A percentile compares a stretch with the other conserved stretches of the same genome.
phyloP scores from a whole-genome alignment of 1,140 invertebrate species.

The Heliconius eleuchia region DNA sequence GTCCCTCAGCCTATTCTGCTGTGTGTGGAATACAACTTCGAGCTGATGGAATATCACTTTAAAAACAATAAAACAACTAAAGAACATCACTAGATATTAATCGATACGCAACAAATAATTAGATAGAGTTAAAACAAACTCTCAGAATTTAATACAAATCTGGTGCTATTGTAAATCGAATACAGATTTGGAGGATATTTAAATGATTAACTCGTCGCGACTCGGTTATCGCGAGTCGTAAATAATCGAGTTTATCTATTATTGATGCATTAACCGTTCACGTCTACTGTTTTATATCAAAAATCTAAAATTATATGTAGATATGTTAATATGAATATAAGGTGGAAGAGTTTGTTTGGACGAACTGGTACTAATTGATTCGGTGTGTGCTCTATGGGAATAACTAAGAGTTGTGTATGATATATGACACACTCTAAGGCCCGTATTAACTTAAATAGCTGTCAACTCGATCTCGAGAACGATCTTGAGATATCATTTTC shows the following conservation, averaged over 20 bases:
- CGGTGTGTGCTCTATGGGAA: too few species aligned
- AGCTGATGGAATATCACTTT: background rate
- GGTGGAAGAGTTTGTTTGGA: background rate
- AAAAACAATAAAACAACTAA: too few species aligned
- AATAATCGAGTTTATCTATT: background rate
- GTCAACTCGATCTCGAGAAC: too few species aligned
- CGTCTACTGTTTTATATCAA: constrained; percentile 3
- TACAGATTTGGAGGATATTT: background rate
- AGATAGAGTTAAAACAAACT: background rate
- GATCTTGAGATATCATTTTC: too few species aligned
- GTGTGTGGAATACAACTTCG: too few species aligned
- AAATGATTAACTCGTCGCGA: background rate
- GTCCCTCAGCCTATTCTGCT: too few species aligned
- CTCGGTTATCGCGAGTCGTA: background rate
- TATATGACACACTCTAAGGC: too few species aligned
- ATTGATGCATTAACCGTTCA: background rate
- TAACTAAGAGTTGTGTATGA: too few species aligned
- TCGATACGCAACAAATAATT: too few species aligned
- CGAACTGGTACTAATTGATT: too few species aligned
- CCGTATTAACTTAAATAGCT: too few species aligned
- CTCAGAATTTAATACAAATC: background rate
- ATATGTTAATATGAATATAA: background rate
- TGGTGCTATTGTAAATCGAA: background rate
- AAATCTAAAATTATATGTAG: background rate
- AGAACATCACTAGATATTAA: too few species aligned